Base-by-base conservation (phyloP, 2,888 invertebrate species). In the Leptopilina myrica region DNA sequence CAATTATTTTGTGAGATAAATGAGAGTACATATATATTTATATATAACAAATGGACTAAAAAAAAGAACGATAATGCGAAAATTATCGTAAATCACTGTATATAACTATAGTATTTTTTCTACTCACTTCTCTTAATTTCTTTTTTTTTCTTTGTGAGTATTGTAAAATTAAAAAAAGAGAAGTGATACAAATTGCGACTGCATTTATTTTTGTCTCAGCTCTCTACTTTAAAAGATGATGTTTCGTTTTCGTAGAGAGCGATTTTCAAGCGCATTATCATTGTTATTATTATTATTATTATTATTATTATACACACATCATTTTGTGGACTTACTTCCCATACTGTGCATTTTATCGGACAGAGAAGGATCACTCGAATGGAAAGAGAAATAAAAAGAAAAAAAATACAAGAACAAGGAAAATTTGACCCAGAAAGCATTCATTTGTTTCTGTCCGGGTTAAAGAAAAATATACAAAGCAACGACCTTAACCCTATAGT, bases 381-480 rank as follows among this genome's bases (percentile, higher is more conserved):
- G 26, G 4, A 67, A 69, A 59, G 43, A 6, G 2, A 76, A 69
- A 65, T 56, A 78, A 81, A 62, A 20, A 49, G 33, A 33, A 33
- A 33, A 56, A 33, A 65, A 15, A 67, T 26, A 64, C 26, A 76
- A 46, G 79, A 79, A 79, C 78, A 73, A 53, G 46, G 65, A 77
- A 80, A 77, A 73, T 56, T n/a, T 77, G 78, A 53, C 73, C 53
- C 66, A 49, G 65, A 78, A 73, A 26, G 73, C 46, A 76, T 79
- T 77, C 78, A 81, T 69, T 80, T 79, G 20, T 78, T 79, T 69
- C 77, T 78, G 76, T 49, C 33, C 69, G 33, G 53, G 26, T 20
- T 33, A n/a, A 49, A 69, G 20, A 49, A 20, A 20, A 20, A 33
- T 33, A 33, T 26, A 69, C 67, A 69, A 69, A 73, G 73, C 33